A percentile compares a stretch with the other conserved stretches of the same genome.
phyloP scores from a whole-genome alignment of 2,888 invertebrate species.

The Tortrix viridana region DNA sequence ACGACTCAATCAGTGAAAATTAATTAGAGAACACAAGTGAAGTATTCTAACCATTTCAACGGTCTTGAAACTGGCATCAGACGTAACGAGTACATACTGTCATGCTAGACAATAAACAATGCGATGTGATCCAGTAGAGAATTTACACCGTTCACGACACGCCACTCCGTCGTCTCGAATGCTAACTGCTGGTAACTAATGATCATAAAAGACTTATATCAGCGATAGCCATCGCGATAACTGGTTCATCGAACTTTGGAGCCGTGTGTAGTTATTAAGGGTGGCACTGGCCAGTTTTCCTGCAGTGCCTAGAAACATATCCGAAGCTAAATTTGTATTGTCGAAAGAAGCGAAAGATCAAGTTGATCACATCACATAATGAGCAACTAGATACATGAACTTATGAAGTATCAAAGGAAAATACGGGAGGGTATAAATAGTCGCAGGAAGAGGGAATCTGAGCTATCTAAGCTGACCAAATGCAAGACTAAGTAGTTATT shows the following conservation, averaged over 20 bases:
- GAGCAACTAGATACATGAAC: no score
- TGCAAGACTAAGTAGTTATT: no score
- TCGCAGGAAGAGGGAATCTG: no score
- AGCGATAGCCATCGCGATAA: constrained; percentile 32
- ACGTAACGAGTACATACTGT: constrained; percentile 52
- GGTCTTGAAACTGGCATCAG: constrained; percentile 49
- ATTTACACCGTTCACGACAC: constrained; percentile 28
- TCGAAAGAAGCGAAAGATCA: no score
- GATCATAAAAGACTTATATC: constrained; percentile 33
- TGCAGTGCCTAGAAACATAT: no score
- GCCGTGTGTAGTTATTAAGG: constrained; percentile 24
- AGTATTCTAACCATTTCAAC: constrained; percentile 51
- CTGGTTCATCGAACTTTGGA: constrained; percentile 27
- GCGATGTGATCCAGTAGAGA: constrained; percentile 38
- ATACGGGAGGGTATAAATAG: no score
- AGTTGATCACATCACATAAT: no score
- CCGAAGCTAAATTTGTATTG: no score
- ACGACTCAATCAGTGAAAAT: constrained; percentile 54
- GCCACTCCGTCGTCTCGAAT: constrained; percentile 29
- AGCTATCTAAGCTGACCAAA: no score
- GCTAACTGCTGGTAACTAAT: constrained; percentile 30
- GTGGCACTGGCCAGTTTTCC: no score
- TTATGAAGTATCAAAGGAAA: no score
- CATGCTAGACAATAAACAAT: constrained; percentile 28
- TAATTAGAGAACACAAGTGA: constrained; percentile 55